phyloP scores from a whole-genome alignment of 2,797 vertebrate genomes.

The Sebastes hubbsi region DNA sequence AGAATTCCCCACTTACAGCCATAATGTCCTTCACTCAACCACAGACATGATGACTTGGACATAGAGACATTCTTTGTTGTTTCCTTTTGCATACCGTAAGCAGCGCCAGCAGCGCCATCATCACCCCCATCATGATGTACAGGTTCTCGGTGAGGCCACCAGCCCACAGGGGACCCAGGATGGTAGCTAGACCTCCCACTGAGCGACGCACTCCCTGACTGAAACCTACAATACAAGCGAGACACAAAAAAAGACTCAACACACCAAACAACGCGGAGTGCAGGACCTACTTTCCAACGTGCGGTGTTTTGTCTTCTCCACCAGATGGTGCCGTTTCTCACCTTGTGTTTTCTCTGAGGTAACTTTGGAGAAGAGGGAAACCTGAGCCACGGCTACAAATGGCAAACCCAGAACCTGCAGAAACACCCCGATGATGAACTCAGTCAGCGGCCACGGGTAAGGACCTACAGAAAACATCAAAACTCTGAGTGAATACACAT shows the following conservation, averaged over 20 bases:
- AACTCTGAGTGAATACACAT: neutral
- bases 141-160: slow-evolving; percentile 84
- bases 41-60: neutral
- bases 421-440: slow-evolving; percentile 88
- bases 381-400: slow-evolving; percentile 87
- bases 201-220: slow-evolving; percentile 88
- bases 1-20: neutral
- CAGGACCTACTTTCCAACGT: neutral
- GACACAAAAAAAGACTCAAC: neutral
- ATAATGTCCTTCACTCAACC: neutral
- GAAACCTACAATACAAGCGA: slow-evolving; percentile 74
- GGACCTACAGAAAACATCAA: slow-evolving; percentile 65
- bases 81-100: slow-evolving; percentile 77
- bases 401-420: slow-evolving; percentile 87
- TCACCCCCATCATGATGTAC: slow-evolving; percentile 87
- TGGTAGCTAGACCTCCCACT: slow-evolving; percentile 86
- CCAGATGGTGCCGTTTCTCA: slow-evolving; percentile 56
- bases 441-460: slow-evolving; percentile 79
- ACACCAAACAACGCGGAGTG: neutral
- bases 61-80: neutral
- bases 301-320: neutral
- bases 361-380: slow-evolving; percentile 89
- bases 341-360: slow-evolving; percentile 87
- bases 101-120: slow-evolving; percentile 84
- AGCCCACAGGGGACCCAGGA: slow-evolving; percentile 89